Percentiles rank a stretch among this genome's conserved stretches.
Conservation (phyloP, 2,113 vertebrate genomes). For the Falco punctatus region DNA sequence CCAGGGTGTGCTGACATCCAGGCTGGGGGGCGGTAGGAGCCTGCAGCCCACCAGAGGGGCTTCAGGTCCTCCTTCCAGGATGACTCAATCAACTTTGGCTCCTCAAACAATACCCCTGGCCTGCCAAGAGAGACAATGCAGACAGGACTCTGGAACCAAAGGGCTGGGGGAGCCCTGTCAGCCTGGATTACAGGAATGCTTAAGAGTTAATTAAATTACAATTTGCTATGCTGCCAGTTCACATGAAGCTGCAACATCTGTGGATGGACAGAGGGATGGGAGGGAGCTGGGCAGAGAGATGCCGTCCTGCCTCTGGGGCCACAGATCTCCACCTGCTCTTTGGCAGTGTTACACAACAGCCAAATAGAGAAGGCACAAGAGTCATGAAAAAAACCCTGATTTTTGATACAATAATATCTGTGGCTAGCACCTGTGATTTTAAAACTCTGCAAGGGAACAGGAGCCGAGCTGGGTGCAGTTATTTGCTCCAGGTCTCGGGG, state of each 20-base stretch:
- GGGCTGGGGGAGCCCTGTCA: constrained; percentile 26
- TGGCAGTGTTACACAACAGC: background rate
- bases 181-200: constrained; percentile 5
- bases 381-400: accelerated
- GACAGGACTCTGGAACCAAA: background rate
- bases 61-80: background rate
- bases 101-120: background rate
- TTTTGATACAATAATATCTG: accelerated
- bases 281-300: constrained; percentile 13
- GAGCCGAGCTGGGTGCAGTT: background rate
- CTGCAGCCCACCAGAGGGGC: background rate
- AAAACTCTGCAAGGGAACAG: background rate
- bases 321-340: background rate
- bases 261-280: constrained; percentile 49
- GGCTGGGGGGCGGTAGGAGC: background rate
- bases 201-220: constrained; percentile 81
- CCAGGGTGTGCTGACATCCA: background rate
- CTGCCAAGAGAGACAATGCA: background rate
- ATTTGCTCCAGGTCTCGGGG: background rate
- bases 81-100: background rate
- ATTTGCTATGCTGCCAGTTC: constrained; percentile 79
- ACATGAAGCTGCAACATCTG: constrained; percentile 70
- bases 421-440: accelerated
- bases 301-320: constrained; percentile 9
- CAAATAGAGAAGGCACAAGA: background rate